phyloP scores from a whole-genome alignment of 2,113 vertebrate species.

The Oreochromis niloticus region DNA sequence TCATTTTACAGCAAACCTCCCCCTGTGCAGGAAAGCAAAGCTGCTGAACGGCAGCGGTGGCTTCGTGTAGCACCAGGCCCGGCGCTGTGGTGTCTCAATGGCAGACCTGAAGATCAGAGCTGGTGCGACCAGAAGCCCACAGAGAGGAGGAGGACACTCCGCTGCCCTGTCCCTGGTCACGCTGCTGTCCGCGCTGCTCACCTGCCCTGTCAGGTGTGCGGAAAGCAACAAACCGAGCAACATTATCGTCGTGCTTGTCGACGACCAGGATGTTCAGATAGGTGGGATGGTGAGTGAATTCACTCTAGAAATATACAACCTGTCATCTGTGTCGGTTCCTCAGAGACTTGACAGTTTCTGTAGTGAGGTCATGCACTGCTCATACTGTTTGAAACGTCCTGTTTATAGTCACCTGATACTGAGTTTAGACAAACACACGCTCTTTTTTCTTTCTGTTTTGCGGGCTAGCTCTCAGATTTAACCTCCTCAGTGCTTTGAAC shows the following conservation, averaged over 20 bases:
- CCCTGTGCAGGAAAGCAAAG: background rate
- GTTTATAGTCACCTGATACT: background rate
- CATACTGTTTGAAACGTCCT: background rate
- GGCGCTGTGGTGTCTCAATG: conserved; percentile 28
- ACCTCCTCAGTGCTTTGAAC: background rate
- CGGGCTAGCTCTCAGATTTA: background rate
- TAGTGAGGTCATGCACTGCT: background rate
- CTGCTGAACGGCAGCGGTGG: background rate
- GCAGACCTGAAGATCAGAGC: background rate
- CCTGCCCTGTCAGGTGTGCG: conserved; percentile 64
- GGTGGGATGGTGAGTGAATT: conserved; percentile 75
- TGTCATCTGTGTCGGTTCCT: background rate
- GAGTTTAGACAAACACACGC: background rate
- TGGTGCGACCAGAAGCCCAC: background rate
- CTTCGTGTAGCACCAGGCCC: background rate
- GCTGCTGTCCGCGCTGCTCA: conserved; percentile 36
- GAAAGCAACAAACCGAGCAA: conserved; percentile 50
- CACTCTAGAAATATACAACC: background rate
- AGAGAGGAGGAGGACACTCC: background rate
- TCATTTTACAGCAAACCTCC: background rate
- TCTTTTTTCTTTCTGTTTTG: background rate
- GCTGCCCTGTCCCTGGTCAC: background rate
- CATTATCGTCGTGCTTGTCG: conserved; percentile 73
- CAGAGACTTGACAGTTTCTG: background rate
- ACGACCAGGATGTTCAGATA: conserved; percentile 76